Percentiles rank a stretch among this genome's conserved stretches.
Conservation (phyloP, 1,140 invertebrate species). For the Heliothis subflexa region DNA sequence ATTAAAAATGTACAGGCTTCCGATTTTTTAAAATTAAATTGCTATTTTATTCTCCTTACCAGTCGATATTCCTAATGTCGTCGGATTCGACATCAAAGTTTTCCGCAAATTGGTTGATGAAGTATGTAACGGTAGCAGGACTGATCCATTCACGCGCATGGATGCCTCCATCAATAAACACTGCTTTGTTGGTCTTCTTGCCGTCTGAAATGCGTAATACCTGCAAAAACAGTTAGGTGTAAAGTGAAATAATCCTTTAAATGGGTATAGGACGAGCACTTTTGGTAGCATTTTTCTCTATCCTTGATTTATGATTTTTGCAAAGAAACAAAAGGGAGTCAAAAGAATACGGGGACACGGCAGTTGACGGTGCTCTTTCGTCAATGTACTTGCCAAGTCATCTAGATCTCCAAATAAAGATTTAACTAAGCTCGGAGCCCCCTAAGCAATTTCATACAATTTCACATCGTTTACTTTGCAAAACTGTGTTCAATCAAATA, state of each 20-base stretch:
- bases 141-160: slow-evolving; percentile 98
- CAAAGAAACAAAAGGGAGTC: too few relatives aligned
- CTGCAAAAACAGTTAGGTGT: slow-evolving; percentile 65
- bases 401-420: too few relatives aligned
- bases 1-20: background rate
- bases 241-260: background rate
- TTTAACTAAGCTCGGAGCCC: too few relatives aligned
- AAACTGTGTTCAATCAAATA: too few relatives aligned
- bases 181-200: slow-evolving; percentile 87
- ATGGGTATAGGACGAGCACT: background rate
- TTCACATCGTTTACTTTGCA: too few relatives aligned
- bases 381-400: too few relatives aligned
- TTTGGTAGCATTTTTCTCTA: too few relatives aligned
- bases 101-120: slow-evolving; percentile 93
- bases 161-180: slow-evolving; percentile 92
- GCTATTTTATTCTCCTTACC: slow-evolving; percentile 79
- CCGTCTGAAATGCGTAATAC: slow-evolving; percentile 89
- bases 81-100: slow-evolving; percentile 89
- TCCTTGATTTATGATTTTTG: too few relatives aligned
- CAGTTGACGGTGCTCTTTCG: too few relatives aligned
- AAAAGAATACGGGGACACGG: too few relatives aligned
- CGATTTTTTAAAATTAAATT: too few relatives aligned
- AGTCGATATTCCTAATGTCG: slow-evolving; percentile 92
- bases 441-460: too few relatives aligned
- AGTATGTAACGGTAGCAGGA: slow-evolving; percentile 93